phyloP scores from a whole-genome alignment of 2,113 vertebrate genomes.

The Callipepla squamata region DNA sequence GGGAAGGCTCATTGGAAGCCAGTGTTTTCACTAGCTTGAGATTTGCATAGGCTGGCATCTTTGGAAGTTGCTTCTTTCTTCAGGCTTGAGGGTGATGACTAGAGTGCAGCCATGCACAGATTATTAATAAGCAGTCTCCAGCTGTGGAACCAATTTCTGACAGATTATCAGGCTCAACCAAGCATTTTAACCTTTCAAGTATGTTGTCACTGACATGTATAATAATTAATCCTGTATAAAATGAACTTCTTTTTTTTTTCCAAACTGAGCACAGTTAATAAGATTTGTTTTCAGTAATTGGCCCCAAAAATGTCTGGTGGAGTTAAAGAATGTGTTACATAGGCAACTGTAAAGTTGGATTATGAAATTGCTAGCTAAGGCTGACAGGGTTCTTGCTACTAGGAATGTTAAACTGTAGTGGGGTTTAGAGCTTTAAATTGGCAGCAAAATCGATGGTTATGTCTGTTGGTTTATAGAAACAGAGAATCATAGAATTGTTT shows the following conservation, averaged over 20 bases:
- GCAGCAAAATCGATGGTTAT: neutral
- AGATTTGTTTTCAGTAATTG: slow-evolving; percentile 33
- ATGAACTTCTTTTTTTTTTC: slow-evolving; percentile 32
- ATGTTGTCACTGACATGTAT: slow-evolving; percentile 18
- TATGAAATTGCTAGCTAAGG: slow-evolving; percentile 6
- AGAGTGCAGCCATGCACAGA: neutral
- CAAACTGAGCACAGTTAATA: slow-evolving; percentile 48
- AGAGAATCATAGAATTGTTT: neutral
- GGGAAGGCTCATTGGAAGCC: neutral
- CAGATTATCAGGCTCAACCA: slow-evolving; percentile 19
- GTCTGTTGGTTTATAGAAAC: neutral
- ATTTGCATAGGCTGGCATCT: neutral
- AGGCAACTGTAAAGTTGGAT: slow-evolving; percentile 34
- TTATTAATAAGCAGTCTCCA: slow-evolving; percentile 27
- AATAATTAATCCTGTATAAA: slow-evolving; percentile 44
- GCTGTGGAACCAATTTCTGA: slow-evolving; percentile 30
- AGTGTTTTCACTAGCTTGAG: neutral
- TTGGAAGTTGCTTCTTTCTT: neutral
- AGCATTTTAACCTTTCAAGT: slow-evolving; percentile 53
- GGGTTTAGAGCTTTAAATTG: neutral
- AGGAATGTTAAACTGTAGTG: neutral
- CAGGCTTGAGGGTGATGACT: neutral
- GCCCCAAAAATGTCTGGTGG: slow-evolving; percentile 46
- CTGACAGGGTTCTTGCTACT: neutral
- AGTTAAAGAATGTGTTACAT: slow-evolving; percentile 30